Percentiles rank a stretch among this genome's conserved stretches.
Conservation (phyloP, 2,888 invertebrate species). For the Mesorhabditis sp. region DNA sequence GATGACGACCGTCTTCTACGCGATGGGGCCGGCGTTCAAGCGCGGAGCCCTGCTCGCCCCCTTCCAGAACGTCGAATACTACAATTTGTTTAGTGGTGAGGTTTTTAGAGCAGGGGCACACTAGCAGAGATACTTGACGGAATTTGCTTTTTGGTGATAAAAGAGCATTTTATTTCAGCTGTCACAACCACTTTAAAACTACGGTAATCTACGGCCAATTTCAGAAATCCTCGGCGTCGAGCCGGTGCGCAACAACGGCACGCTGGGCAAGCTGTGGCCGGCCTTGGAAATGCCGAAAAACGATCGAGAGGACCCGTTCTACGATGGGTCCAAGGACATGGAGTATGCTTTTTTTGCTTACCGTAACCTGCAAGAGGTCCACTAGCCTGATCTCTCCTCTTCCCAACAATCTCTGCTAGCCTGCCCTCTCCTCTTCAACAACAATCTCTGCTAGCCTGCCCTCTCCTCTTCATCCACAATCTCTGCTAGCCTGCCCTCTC, state of each 20-base stretch:
- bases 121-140: neutral
- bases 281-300: neutral
- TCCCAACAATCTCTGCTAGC: neutral
- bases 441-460: neutral
- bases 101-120: neutral
- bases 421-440: neutral
- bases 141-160: neutral
- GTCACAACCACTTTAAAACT: too few relatives aligned
- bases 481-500: neutral
- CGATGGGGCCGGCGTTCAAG: constrained; percentile 46
- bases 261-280: neutral
- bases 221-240: neutral
- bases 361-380: neutral
- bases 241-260: neutral
- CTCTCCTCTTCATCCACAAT: neutral
- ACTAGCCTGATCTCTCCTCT: neutral
- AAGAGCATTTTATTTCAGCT: neutral
- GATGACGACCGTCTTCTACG: constrained; percentile 54
- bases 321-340: neutral
- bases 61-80: constrained; percentile 52
- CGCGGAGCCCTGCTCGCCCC: constrained; percentile 30
- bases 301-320: neutral
- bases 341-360: too few relatives aligned
- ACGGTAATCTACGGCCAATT: too few relatives aligned
- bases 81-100: constrained; percentile 40